Percentiles rank a stretch among this genome's conserved stretches.
These are phyloP conservation scores for Saccostrea cuccullata DNA, from an alignment of 1,140 invertebrate genomes.

Conservation along the genomic window DNA sequence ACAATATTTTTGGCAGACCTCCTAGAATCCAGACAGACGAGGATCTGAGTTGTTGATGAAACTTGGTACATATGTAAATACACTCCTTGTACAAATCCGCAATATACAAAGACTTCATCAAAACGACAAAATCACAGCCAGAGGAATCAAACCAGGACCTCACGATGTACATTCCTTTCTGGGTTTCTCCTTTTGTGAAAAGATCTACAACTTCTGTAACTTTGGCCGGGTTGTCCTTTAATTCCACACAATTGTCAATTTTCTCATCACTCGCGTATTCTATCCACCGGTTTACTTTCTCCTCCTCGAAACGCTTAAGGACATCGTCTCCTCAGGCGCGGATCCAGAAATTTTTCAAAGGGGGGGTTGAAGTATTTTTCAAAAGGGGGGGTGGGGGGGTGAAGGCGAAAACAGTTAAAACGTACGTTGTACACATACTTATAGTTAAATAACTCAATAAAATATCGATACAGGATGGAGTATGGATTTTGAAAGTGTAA, in stretches of 20 bases:
- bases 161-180: background rate
- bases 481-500: too few relatives aligned
- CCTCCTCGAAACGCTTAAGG: background rate
- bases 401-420: too few relatives aligned
- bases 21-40: conserved; percentile 2
- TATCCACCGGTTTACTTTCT: background rate
- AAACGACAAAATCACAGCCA: background rate
- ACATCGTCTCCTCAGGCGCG: too few relatives aligned
- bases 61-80: background rate
- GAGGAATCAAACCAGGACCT: background rate
- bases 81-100: background rate
- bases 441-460: too few relatives aligned
- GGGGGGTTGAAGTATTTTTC: too few relatives aligned
- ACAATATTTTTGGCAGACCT: background rate
- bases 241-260: background rate
- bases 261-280: background rate
- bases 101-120: background rate
- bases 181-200: conserved; percentile 1
- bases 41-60: background rate
- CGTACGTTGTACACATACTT: too few relatives aligned
- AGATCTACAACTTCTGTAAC: background rate
- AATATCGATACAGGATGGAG: too few relatives aligned
- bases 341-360: too few relatives aligned
- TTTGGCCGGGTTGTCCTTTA: background rate
- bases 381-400: too few relatives aligned